phyloP scores from a whole-genome alignment of 2,797 vertebrate genomes.

The Saxicola maurus region DNA sequence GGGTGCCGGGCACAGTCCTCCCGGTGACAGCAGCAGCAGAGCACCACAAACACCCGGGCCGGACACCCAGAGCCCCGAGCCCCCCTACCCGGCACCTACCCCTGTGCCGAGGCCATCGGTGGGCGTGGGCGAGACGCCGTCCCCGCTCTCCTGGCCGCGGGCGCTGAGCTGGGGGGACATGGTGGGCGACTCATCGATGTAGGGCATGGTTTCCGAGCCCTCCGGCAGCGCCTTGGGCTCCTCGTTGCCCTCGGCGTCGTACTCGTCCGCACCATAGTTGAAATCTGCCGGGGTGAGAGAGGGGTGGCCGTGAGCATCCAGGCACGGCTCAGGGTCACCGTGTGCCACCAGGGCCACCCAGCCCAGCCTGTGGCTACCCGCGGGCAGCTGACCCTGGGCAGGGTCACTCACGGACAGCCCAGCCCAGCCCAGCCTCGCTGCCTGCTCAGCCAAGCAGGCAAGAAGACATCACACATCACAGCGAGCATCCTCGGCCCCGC shows the following conservation, averaged over 20 bases:
- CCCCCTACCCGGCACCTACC: constrained; percentile 80
- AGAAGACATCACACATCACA: not conserved
- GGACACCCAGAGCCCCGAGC: fast-evolving
- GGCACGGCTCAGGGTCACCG: constrained; percentile 9
- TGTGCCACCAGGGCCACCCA: not conserved
- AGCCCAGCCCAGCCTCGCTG: not conserved
- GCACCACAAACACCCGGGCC: not conserved
- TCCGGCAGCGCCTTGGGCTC: constrained; percentile 89
- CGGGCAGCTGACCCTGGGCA: fast-evolving
- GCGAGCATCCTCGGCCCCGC: not conserved
- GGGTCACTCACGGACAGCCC: not conserved
- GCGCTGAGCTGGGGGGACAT: constrained; percentile 95
- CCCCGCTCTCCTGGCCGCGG: constrained; percentile 80
- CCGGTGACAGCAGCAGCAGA: not conserved
- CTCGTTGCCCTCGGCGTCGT: constrained; percentile 89
- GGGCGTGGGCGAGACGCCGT: constrained; percentile 81
- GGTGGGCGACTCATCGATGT: constrained; percentile 96
- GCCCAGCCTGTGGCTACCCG: not conserved
- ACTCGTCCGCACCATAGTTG: constrained; percentile 95
- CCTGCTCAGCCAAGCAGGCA: not conserved
- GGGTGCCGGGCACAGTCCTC: too few species aligned
- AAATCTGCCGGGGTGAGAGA: constrained; percentile 83
- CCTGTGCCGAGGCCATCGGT: constrained; percentile 79
- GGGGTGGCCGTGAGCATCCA: constrained; percentile 62
- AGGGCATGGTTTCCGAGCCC: constrained; percentile 94